A percentile compares a stretch with the other conserved stretches of the same genome.
These are phyloP conservation scores for Micropoecilia bifurca DNA, from an alignment of 2,797 vertebrate species.

Conservation along the genomic window DNA sequence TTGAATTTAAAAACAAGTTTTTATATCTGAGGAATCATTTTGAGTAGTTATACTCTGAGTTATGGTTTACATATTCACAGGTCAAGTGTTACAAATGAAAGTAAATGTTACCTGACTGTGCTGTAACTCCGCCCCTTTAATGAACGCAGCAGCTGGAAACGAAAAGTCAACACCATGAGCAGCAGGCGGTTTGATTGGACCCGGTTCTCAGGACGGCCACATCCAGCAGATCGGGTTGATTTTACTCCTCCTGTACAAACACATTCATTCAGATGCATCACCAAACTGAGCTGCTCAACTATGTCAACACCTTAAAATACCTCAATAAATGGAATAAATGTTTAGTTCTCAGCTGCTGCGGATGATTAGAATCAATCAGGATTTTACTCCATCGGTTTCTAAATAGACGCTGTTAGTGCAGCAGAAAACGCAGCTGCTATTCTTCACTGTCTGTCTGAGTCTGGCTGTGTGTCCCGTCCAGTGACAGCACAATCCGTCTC, in stretches of 20 bases:
- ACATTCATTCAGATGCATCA: conserved; percentile 13
- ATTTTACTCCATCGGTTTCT: background rate
- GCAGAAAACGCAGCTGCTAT: conserved; percentile 10
- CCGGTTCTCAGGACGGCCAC: conserved; percentile 1
- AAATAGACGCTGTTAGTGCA: conserved; percentile 15
- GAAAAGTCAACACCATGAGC: conserved; percentile 33
- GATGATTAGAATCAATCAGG: conserved; percentile 1
- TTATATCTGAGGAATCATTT: too few species aligned
- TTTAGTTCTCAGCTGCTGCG: background rate
- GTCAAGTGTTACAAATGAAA: too few species aligned
- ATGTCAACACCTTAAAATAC: background rate
- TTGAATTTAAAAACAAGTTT: too few species aligned
- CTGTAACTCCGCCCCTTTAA: background rate
- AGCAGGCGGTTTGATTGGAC: background rate
- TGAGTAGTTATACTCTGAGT: too few species aligned
- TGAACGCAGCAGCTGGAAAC: background rate
- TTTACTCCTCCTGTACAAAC: background rate
- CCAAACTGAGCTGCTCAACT: conserved; percentile 3
- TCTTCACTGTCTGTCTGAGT: conserved; percentile 25
- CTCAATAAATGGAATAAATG: background rate
- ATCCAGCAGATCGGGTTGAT: conserved; percentile 31
- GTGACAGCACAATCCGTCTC: conserved; percentile 51
- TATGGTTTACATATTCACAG: too few species aligned
- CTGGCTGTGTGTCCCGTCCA: conserved; percentile 26
- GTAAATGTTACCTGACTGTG: too few species aligned